Percentiles rank a stretch among this genome's conserved stretches.
These are phyloP conservation scores for Trachymyrmex cornetzi DNA, from an alignment of 1,140 invertebrate genomes.

Conservation along the genomic window DNA sequence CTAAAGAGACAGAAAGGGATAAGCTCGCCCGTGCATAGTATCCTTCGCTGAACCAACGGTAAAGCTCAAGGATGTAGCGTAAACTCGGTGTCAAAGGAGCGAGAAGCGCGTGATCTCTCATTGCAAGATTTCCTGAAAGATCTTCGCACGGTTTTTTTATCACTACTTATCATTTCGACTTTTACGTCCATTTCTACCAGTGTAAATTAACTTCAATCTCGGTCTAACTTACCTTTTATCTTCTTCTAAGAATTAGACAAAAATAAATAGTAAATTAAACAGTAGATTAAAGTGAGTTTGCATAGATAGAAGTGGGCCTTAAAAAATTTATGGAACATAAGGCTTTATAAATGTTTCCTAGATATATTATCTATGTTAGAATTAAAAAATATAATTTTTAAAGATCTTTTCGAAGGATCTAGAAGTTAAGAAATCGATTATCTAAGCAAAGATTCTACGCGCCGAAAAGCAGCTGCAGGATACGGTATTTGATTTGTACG, in stretches of 20 bases:
- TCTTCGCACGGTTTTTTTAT: neutral
- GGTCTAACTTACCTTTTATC: no score
- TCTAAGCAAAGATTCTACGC: neutral
- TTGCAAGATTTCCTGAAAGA: constrained; percentile 4
- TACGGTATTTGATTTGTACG: neutral
- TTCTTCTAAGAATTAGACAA: no score
- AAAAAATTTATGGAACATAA: neutral
- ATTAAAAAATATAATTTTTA: neutral
- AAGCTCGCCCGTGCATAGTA: constrained; percentile 32
- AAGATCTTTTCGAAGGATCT: neutral
- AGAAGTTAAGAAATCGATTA: neutral
- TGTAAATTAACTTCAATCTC: no score
- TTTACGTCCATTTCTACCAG: neutral
- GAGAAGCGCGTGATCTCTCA: constrained; percentile 6
- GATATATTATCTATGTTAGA: neutral
- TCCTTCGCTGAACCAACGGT: constrained; percentile 12
- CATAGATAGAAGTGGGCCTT: no score
- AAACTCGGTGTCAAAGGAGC: constrained; percentile 45
- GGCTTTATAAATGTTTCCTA: neutral
- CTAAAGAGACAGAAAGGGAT: neutral
- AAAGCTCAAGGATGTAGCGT: constrained; percentile 32
- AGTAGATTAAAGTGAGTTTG: no score
- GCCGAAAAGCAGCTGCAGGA: neutral
- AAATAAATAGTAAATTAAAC: no score
- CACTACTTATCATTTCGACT: neutral